Evolutionary conservation across 1,140 invertebrate species (phyloP).

Genomic region (Lordiphosa mommai): DNA sequence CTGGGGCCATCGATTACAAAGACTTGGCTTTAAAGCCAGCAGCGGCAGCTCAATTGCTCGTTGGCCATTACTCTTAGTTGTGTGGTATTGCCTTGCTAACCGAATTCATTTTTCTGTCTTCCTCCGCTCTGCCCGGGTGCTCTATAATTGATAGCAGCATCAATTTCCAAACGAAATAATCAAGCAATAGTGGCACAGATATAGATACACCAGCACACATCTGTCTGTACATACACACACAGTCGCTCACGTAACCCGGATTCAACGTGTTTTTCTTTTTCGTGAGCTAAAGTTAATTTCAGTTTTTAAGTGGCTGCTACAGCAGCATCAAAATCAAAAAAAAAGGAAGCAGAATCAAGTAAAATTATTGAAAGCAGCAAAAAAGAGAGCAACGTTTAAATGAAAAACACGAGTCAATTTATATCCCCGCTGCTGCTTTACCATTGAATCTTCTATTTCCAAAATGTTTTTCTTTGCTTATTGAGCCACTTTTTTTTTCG

Average conservation of each 20-base stretch:
- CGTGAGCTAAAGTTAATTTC: conserved; percentile 66
- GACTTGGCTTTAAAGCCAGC: conserved; percentile 59
- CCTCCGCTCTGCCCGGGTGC: conserved; percentile 19
- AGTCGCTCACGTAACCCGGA: conserved; percentile 22
- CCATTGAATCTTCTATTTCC: conserved; percentile 53
- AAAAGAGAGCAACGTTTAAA: conserved; percentile 43
- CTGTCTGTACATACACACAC: conserved; percentile 4
- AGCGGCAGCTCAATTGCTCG: conserved; percentile 37
- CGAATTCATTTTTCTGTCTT: conserved; percentile 39
- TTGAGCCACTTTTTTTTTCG: conserved; percentile 45
- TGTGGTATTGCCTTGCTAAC: conserved; percentile 28
- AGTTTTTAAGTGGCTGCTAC: conserved; percentile 38
- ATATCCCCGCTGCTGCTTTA: conserved; percentile 39
- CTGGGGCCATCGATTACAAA: conserved; percentile 53
- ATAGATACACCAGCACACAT: conserved; percentile 14
- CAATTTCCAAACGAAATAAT: conserved; percentile 73
- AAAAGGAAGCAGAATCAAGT: conserved; percentile 34
- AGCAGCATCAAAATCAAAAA: conserved; percentile 13
- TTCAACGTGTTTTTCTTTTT: conserved; percentile 32
- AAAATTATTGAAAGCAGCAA: conserved; percentile 59
- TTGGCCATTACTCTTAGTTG: conserved; percentile 43
- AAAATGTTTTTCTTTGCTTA: conserved; percentile 54
- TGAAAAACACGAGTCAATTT: conserved; percentile 74
- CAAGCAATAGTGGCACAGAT: conserved; percentile 39
- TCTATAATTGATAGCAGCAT: conserved; percentile 70